Percentiles rank a stretch among this genome's conserved stretches.
Evolutionary conservation across 2,888 invertebrate species (phyloP).

Genomic region (Phania funesta): DNA sequence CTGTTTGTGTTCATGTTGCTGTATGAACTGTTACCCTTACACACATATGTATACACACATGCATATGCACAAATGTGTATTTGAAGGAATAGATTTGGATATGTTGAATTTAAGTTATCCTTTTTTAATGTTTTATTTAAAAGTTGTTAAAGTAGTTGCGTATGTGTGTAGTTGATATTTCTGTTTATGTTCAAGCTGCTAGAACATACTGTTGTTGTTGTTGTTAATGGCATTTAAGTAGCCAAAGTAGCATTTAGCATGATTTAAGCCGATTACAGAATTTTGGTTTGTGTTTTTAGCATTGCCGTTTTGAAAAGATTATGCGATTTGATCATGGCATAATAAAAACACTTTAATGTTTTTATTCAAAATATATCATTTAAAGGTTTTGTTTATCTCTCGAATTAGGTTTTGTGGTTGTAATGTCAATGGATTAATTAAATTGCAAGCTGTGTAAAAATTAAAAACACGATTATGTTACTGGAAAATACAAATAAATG

Average conservation of each 20-base stretch:
- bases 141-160: too few species aligned
- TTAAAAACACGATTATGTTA: too few species aligned
- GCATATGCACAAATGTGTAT: too few species aligned
- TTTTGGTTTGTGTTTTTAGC: constrained; percentile 44
- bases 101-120: too few species aligned
- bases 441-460: neutral
- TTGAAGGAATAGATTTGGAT: too few species aligned
- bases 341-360: constrained; percentile 22
- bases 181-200: too few species aligned
- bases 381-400: constrained; percentile 3
- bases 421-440: neutral
- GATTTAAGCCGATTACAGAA: constrained; percentile 62
- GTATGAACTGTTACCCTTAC: too few species aligned
- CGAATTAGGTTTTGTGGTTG: constrained; percentile 1
- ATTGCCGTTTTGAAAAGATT: constrained; percentile 43
- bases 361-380: constrained; percentile 38
- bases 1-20: too few species aligned
- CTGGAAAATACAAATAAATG: too few species aligned
- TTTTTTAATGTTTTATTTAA: too few species aligned
- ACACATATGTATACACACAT: neutral
- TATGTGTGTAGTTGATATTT: too few species aligned
- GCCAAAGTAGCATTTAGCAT: constrained; percentile 54
- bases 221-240: constrained; percentile 30
- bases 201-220: neutral
- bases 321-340: constrained; percentile 39